A percentile compares a stretch with the other conserved stretches of the same genome.
Conservation (phyloP, 2,888 invertebrate species). For the Meandrusa payeni region DNA sequence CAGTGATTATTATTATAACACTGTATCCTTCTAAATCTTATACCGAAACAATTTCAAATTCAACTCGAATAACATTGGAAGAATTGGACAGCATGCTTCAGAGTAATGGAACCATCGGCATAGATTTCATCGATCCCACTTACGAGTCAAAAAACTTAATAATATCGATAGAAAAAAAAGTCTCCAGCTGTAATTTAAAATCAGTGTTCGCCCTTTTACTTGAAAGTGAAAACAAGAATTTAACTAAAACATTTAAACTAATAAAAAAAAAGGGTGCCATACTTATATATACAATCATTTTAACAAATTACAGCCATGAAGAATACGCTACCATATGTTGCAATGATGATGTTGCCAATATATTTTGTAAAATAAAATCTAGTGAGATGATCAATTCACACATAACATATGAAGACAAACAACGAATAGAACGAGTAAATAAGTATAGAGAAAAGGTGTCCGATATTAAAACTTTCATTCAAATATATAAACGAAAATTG, state of each 20-base stretch:
- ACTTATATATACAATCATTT: constrained; percentile 57
- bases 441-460: too few relatives aligned
- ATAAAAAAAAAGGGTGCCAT: constrained; percentile 45
- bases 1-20: constrained; percentile 57
- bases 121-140: constrained; percentile 54
- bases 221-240: constrained; percentile 44
- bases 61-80: constrained; percentile 28
- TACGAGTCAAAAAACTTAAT: constrained; percentile 31
- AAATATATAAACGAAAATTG: too few relatives aligned
- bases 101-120: constrained; percentile 43
- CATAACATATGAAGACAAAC: constrained; percentile 3
- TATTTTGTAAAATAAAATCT: constrained; percentile 29
- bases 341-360: constrained; percentile 2
- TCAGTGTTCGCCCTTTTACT: constrained; percentile 53
- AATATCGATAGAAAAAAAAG: constrained; percentile 10
- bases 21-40: constrained; percentile 35
- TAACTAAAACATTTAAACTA: constrained; percentile 49
- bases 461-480: too few relatives aligned
- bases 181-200: constrained; percentile 42
- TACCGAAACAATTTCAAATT: constrained; percentile 15
- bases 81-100: constrained; percentile 41
- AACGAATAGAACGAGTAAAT: too few relatives aligned
- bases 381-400: too few relatives aligned
- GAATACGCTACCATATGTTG: constrained; percentile 50
- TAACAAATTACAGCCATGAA: constrained; percentile 35